phyloP scores from a whole-genome alignment of 2,888 invertebrate species.

The Hypena proboscidalis region DNA sequence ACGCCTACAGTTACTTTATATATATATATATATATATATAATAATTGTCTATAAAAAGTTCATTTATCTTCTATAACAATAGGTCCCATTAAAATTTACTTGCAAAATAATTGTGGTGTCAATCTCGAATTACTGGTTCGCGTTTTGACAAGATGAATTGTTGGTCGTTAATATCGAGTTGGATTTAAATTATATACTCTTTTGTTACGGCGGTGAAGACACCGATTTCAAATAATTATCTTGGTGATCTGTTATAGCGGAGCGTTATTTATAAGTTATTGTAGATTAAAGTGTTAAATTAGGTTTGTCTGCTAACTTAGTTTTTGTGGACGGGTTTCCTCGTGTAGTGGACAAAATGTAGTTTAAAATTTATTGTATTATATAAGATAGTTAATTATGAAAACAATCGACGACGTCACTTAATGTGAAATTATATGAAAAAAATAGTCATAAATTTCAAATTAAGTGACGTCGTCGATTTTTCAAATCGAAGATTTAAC shows the following conservation, averaged over 20 bases:
- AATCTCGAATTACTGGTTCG: slow-evolving; percentile 28
- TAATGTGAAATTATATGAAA: too few species aligned
- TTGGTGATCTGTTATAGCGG: not conserved
- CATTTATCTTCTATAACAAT: not conserved
- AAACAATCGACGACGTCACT: too few species aligned
- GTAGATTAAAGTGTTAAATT: not conserved
- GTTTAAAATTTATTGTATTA: too few species aligned
- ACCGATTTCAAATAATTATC: slow-evolving; percentile 1
- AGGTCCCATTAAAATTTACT: slow-evolving; percentile 2
- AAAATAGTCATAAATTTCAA: too few species aligned
- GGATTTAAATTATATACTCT: not conserved
- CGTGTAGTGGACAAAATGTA: too few species aligned
- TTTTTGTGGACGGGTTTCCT: not conserved
- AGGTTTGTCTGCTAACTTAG: not conserved
- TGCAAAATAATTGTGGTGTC: slow-evolving; percentile 25
- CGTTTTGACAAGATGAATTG: slow-evolving; percentile 29
- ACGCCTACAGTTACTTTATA: too few species aligned
- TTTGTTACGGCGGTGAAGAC: not conserved
- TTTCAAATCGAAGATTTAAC: too few species aligned
- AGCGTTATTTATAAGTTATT: not conserved
- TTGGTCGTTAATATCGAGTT: slow-evolving; percentile 7
- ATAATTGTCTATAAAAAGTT: not conserved
- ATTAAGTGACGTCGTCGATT: too few species aligned
- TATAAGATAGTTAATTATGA: too few species aligned
- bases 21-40: too few species aligned